Evolutionary conservation across 1,140 invertebrate genomes (phyloP).

Genomic region (Brachionus koreanus): DNA sequence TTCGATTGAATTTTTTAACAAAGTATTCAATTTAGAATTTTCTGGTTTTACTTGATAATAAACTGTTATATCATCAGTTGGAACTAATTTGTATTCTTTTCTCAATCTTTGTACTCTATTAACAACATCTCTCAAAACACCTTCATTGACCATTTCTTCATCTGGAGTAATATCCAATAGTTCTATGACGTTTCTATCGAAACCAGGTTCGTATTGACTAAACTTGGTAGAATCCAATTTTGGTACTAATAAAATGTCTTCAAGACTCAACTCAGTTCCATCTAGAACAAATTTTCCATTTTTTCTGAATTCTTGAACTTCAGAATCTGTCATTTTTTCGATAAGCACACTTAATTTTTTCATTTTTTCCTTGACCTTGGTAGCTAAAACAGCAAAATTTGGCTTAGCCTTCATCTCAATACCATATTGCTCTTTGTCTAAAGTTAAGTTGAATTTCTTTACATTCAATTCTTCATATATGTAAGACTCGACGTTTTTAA

Average conservation of each 20-base stretch:
- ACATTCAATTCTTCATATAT: conserved; percentile 78
- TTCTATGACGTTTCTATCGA: conserved; percentile 57
- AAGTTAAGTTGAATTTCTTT: conserved; percentile 76
- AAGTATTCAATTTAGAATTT: not conserved
- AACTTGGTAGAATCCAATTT: conserved; percentile 41
- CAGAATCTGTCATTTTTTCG: conserved; percentile 60
- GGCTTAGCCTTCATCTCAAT: conserved; percentile 88
- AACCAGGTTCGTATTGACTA: conserved; percentile 76
- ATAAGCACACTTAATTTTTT: conserved; percentile 79
- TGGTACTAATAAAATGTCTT: conserved; percentile 34
- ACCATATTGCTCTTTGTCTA: conserved; percentile 86
- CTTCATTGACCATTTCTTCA: conserved; percentile 81
- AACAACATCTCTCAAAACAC: conserved; percentile 76
- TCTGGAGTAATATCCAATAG: conserved; percentile 66
- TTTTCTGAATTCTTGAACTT: conserved; percentile 23
- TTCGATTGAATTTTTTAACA: conserved; percentile 18
- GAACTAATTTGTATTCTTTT: conserved; percentile 73
- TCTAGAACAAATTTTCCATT: conserved; percentile 15
- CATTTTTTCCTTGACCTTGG: conserved; percentile 80
- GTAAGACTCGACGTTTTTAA: conserved; percentile 74
- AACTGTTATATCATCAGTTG: conserved; percentile 80
- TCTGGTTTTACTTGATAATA: conserved; percentile 65
- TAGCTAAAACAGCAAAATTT: conserved; percentile 80
- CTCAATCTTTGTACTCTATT: conserved; percentile 92
- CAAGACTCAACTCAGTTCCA: not conserved